Evolutionary conservation across 1,140 invertebrate genomes (phyloP).

Genomic region (Zaprionus tsacasi): DNA sequence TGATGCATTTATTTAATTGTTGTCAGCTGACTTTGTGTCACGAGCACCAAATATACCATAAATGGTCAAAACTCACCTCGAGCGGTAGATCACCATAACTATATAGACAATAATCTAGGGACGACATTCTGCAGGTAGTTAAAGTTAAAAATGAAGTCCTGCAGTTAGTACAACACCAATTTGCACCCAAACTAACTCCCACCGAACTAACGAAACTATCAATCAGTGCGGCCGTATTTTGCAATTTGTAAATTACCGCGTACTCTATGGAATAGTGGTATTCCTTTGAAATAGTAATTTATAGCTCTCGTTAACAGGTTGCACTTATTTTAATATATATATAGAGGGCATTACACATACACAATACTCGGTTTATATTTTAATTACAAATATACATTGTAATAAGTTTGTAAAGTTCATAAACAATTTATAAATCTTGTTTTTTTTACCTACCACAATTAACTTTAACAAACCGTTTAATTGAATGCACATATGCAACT

Average conservation of each 20-base stretch:
- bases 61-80: constrained; percentile 61
- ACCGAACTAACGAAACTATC: constrained; percentile 36
- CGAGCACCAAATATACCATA: constrained; percentile 10
- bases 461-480: constrained; percentile 11
- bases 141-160: constrained; percentile 12
- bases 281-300: neutral
- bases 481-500: neutral
- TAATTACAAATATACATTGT: neutral
- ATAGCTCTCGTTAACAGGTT: neutral
- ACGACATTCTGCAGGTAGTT: constrained; percentile 49
- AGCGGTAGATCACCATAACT: constrained; percentile 77
- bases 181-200: constrained; percentile 34
- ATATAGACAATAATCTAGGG: constrained; percentile 38
- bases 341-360: neutral
- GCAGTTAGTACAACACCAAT: constrained; percentile 25
- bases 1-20: constrained; percentile 28
- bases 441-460: neutral
- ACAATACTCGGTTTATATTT: neutral
- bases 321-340: neutral
- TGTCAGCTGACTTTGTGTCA: constrained; percentile 69
- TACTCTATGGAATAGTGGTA: neutral
- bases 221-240: constrained; percentile 38
- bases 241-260: constrained; percentile 21
- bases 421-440: neutral
- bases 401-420: neutral